A percentile compares a stretch with the other conserved stretches of the same genome.
These are phyloP conservation scores for Cecropterus lyciades DNA, from an alignment of 1,140 invertebrate species.

Conservation along the genomic window DNA sequence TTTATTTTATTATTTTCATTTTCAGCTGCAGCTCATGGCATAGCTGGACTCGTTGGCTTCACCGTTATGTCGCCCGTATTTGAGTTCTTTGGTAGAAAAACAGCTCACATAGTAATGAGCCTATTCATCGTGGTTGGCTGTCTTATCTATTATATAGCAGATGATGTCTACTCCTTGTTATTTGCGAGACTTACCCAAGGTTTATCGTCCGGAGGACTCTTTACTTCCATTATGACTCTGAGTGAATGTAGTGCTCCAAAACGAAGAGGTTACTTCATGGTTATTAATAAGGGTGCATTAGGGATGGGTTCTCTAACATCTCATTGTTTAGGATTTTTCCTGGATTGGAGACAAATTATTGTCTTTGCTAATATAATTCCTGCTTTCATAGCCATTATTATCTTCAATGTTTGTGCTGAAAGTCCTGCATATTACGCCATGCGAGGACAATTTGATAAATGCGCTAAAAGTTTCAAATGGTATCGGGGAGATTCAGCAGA, in stretches of 20 bases:
- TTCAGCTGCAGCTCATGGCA: slow-evolving; percentile 50
- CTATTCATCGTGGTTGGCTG: slow-evolving; percentile 35
- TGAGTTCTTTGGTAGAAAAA: slow-evolving; percentile 49
- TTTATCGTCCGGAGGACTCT: neutral
- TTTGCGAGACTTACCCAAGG: slow-evolving; percentile 18
- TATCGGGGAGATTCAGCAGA: slow-evolving; percentile 39
- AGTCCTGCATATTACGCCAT: slow-evolving; percentile 53
- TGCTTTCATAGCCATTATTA: slow-evolving; percentile 37
- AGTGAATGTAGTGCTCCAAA: slow-evolving; percentile 34
- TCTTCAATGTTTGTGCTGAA: slow-evolving; percentile 49
- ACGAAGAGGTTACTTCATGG: slow-evolving; percentile 51
- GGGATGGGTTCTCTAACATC: slow-evolving; percentile 45
- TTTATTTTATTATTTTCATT: no score
- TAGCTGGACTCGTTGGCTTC: slow-evolving; percentile 50
- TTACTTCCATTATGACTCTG: neutral
- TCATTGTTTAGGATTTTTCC: slow-evolving; percentile 41
- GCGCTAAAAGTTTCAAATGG: slow-evolving; percentile 36
- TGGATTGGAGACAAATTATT: slow-evolving; percentile 52
- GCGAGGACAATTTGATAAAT: slow-evolving; percentile 46
- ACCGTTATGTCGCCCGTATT: slow-evolving; percentile 45
- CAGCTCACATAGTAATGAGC: slow-evolving; percentile 33
- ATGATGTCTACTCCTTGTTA: slow-evolving; percentile 3
- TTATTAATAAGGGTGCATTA: slow-evolving; percentile 44
- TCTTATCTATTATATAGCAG: slow-evolving; percentile 14
- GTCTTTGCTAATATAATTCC: slow-evolving; percentile 33